Conservation (phyloP, 1,140 invertebrate genomes). For the Polypedilum pembai region DNA sequence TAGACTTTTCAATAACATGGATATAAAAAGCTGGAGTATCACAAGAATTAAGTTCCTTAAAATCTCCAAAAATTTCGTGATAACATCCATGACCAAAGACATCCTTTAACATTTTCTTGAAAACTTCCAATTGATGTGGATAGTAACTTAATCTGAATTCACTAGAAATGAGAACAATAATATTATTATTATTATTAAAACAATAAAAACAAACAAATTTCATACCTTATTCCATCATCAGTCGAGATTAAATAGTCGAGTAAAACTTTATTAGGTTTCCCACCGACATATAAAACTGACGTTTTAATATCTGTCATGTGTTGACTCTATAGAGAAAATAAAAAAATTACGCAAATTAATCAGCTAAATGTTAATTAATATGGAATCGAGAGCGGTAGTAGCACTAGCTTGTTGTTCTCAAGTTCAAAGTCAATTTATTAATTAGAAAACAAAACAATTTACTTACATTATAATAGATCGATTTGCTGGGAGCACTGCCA, state of each 20-base stretch:
- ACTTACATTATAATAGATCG: constrained; percentile 82
- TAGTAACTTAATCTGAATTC: constrained; percentile 81
- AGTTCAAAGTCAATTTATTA: background rate
- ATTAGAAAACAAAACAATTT: constrained; percentile 17
- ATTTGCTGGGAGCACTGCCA: constrained; percentile 65
- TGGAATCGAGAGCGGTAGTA: background rate
- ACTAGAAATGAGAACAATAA: constrained; percentile 46
- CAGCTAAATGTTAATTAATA: background rate
- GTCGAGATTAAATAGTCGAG: constrained; percentile 69
- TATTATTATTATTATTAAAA: constrained; percentile 23
- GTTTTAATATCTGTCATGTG: constrained; percentile 74
- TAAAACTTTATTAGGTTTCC: constrained; percentile 63
- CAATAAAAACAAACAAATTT: constrained; percentile 29
- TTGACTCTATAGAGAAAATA: constrained; percentile 61
- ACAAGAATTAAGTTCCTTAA: constrained; percentile 56
- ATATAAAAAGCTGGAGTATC: constrained; percentile 73
- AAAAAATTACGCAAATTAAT: constrained; percentile 22
- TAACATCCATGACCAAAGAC: constrained; percentile 58
- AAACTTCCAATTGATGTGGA: constrained; percentile 65
- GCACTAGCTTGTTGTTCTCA: background rate
- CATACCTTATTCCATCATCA: constrained; percentile 39
- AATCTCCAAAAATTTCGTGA: constrained; percentile 72
- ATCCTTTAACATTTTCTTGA: constrained; percentile 61
- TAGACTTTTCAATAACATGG: constrained; percentile 64
- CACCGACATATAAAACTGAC: constrained; percentile 66